phyloP scores from a whole-genome alignment of 2,113 vertebrate species.

The Haplochromis burtoni region DNA sequence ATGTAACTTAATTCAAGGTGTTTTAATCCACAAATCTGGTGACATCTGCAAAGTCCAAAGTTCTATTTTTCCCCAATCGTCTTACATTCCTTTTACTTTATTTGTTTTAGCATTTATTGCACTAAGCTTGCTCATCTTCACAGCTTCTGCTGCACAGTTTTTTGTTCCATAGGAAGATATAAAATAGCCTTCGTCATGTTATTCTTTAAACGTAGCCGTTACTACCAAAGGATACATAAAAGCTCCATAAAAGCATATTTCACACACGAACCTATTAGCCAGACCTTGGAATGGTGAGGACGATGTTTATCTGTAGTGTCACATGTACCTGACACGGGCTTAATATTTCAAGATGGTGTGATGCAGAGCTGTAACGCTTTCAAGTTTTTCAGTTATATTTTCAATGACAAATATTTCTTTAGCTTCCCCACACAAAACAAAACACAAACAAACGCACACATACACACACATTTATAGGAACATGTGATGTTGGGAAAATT shows the following conservation, averaged over 20 bases:
- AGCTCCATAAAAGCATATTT: not conserved
- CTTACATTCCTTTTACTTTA: not conserved
- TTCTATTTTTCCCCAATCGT: accelerated
- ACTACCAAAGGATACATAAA: not conserved
- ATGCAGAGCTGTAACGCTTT: not conserved
- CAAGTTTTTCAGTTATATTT: not conserved
- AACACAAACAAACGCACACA: not conserved
- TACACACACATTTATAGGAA: not conserved
- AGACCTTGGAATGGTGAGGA: not conserved
- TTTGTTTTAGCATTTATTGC: not conserved
- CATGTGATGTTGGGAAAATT: not conserved
- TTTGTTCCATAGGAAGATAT: not conserved
- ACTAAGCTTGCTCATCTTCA: not conserved
- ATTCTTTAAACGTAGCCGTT: not conserved
- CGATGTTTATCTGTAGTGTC: not conserved
- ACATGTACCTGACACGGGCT: not conserved
- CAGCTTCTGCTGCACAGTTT: not conserved
- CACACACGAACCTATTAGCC: not conserved
- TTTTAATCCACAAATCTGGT: not conserved
- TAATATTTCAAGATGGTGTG: not conserved
- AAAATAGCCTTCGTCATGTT: not conserved
- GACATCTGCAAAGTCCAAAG: not conserved
- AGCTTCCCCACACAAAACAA: not conserved
- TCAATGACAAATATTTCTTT: not conserved
- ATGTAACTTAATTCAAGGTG: not conserved